phyloP scores from a whole-genome alignment of 2,113 vertebrate genomes.

The Phalacrocorax aristotelis region DNA sequence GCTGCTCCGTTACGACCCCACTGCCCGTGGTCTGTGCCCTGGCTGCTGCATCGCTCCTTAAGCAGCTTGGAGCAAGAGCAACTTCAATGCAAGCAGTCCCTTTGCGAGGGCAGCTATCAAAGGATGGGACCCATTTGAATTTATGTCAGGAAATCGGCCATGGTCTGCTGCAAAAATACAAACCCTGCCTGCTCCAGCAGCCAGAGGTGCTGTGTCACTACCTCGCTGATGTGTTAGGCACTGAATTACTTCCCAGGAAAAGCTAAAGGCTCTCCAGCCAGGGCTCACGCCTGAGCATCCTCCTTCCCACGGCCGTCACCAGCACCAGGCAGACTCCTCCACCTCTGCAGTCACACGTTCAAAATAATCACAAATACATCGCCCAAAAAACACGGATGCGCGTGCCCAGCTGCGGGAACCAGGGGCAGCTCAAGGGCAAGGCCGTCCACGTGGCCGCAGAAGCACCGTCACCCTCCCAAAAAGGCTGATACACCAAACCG shows the following conservation, averaged over 20 bases:
- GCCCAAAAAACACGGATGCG: rapidly evolving
- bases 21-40: not conserved
- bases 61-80: not conserved
- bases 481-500: not conserved
- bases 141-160: rapidly evolving
- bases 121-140: not conserved
- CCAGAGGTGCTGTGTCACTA: not conserved
- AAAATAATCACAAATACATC: not conserved
- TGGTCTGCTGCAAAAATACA: rapidly evolving
- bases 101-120: too few species aligned
- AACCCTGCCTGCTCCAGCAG: not conserved
- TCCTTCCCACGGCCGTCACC: not conserved
- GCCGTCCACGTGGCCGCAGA: not conserved
- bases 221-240: not conserved
- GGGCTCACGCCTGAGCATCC: not conserved
- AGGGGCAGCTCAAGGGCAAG: not conserved
- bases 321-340: not conserved
- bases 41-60: not conserved
- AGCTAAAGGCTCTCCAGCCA: not conserved
- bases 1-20: not conserved
- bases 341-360: not conserved
- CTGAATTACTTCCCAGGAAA: not conserved
- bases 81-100: not conserved
- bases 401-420: rapidly evolving
- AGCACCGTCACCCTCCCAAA: not conserved